phyloP scores from a whole-genome alignment of 92 coral and sea anemone species.

The Porites rus region DNA sequence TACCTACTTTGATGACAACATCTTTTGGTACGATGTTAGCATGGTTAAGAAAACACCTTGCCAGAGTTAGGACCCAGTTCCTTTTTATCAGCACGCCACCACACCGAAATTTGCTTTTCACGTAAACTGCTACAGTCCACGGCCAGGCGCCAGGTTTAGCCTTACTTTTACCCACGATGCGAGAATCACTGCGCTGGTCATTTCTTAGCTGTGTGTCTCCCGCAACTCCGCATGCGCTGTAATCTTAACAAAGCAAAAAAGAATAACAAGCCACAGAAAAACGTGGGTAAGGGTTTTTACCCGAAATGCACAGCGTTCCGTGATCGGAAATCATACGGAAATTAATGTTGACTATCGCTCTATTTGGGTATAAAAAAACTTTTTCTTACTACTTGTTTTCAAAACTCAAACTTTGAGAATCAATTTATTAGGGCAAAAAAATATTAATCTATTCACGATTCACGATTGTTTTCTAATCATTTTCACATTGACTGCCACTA shows the following conservation, averaged over 20 bases:
- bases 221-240: conserved; percentile 91
- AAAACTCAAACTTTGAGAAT: no score
- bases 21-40: conserved; percentile 63
- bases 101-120: conserved; percentile 80
- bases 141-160: conserved; percentile 98
- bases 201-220: conserved; percentile 90
- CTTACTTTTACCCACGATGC: conserved; percentile 57
- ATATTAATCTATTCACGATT: no score
- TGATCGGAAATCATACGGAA: no score
- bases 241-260: conserved; percentile 59
- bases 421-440: no score
- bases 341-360: no score
- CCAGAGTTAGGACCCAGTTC: conserved; percentile 93
- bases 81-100: conserved; percentile 83
- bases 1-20: conserved; percentile 79
- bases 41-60: conserved; percentile 81
- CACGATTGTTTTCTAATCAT: no score
- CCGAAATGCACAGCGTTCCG: no score
- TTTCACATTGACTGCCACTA: no score
- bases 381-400: no score
- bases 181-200: conserved; percentile 9
- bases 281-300: no score
- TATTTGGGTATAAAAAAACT: no score
- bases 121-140: conserved; percentile 91
- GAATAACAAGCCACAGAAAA: neutral